A percentile compares a stretch with the other conserved stretches of the same genome.
Evolutionary conservation across 2,888 invertebrate species (phyloP).

Genomic region (Automeris io): DNA sequence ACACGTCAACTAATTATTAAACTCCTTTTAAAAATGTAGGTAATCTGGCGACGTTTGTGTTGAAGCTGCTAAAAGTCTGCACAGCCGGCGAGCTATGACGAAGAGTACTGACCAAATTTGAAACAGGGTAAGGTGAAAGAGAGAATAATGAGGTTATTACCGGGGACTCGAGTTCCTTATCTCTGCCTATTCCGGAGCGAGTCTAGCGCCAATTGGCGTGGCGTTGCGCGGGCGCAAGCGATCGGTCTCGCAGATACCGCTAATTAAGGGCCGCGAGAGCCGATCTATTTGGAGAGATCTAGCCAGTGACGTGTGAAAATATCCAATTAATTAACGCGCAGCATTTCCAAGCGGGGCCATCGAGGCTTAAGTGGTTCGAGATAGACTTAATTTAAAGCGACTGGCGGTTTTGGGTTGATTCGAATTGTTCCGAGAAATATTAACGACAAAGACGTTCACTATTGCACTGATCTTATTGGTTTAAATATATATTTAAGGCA

Average conservation of each 20-base stretch:
- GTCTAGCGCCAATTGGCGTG: slow-evolving; percentile 73
- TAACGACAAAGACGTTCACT: too few relatives aligned
- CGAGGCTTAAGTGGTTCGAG: slow-evolving; percentile 60
- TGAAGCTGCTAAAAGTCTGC: too few relatives aligned
- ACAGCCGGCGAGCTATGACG: too few relatives aligned
- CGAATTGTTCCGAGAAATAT: slow-evolving; percentile 27
- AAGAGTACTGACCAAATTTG: too few relatives aligned
- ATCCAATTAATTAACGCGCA: slow-evolving; percentile 76
- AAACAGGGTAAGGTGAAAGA: too few relatives aligned
- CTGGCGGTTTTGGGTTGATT: slow-evolving; percentile 43
- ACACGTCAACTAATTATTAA: too few relatives aligned
- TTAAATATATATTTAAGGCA: too few relatives aligned
- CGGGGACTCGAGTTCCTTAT: slow-evolving; percentile 65
- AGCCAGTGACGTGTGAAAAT: slow-evolving; percentile 75
- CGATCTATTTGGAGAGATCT: slow-evolving; percentile 76
- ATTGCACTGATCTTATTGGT: too few relatives aligned
- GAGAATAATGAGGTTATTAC: slow-evolving; percentile 77
- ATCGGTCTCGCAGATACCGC: slow-evolving; percentile 64
- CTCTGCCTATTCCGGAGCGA: slow-evolving; percentile 55
- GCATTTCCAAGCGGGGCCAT: slow-evolving; percentile 52
- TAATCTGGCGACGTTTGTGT: too few relatives aligned
- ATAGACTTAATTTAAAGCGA: slow-evolving; percentile 37
- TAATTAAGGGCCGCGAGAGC: slow-evolving; percentile 71
- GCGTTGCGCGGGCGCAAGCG: slow-evolving; percentile 65
- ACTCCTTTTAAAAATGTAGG: too few relatives aligned